Percentiles rank a stretch among this genome's conserved stretches.
Evolutionary conservation across 2,888 invertebrate species (phyloP).

Genomic region (Hypomecis atomaria): DNA sequence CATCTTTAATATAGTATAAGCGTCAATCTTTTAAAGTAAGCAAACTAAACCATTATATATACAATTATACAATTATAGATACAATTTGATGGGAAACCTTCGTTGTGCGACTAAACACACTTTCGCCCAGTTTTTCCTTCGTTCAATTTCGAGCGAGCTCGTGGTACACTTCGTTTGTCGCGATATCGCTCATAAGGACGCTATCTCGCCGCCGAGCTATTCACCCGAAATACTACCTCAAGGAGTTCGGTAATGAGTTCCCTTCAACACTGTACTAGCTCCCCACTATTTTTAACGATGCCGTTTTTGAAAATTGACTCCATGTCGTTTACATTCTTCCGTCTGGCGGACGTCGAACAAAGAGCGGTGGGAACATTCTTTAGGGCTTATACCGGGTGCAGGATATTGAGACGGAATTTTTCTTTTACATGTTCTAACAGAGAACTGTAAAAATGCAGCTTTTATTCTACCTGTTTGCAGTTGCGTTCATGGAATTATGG

Average conservation of each 20-base stretch:
- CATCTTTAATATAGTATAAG: too few species aligned
- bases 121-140: conserved; percentile 28
- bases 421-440: conserved; percentile 23
- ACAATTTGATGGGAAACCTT: too few species aligned
- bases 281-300: conserved; percentile 71
- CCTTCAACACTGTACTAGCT: conserved; percentile 70
- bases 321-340: conserved; percentile 48
- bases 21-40: too few species aligned
- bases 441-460: neutral
- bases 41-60: too few species aligned
- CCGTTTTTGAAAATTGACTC: conserved; percentile 69
- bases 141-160: conserved; percentile 36
- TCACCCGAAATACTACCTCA: conserved; percentile 82
- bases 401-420: conserved; percentile 31
- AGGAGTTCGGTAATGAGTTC: conserved; percentile 82
- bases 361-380: conserved; percentile 31
- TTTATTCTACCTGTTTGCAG: too few species aligned
- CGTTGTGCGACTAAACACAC: too few species aligned
- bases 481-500: too few species aligned
- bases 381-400: conserved; percentile 31
- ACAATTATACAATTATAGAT: too few species aligned
- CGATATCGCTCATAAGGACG: conserved; percentile 81
- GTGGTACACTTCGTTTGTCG: conserved; percentile 76
- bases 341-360: conserved; percentile 39
- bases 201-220: conserved; percentile 74